A percentile compares a stretch with the other conserved stretches of the same genome.
These are phyloP conservation scores for Phaenicophaeus curvirostris DNA, from an alignment of 2,797 vertebrate genomes.

Conservation along the genomic window DNA sequence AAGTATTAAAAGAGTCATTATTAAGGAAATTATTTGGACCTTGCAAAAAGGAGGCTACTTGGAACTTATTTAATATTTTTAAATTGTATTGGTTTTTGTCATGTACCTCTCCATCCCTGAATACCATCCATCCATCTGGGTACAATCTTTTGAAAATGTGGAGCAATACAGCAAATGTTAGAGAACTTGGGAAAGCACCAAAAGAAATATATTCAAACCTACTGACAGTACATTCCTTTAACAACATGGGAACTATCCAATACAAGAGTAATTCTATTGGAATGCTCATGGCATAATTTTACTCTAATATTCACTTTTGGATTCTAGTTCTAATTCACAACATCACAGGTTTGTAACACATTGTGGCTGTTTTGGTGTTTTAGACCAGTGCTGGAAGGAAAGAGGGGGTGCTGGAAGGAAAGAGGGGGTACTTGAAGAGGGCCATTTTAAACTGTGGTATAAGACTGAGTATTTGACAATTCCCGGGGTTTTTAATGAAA, in stretches of 20 bases:
- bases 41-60: background rate
- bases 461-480: background rate
- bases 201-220: background rate
- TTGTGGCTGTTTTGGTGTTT: background rate
- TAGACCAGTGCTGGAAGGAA: background rate
- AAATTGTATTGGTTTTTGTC: background rate
- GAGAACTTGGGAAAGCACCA: background rate
- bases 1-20: background rate
- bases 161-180: background rate
- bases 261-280: background rate
- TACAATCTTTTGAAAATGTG: background rate
- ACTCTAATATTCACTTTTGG: background rate
- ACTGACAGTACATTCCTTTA: background rate
- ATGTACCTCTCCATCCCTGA: background rate
- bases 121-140: background rate
- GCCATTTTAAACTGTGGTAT: background rate
- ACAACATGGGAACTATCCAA: background rate
- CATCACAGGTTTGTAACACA: background rate
- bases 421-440: background rate
- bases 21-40: background rate
- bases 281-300: background rate
- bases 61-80: background rate
- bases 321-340: background rate
- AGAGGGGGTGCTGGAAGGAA: background rate
- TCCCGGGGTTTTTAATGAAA: background rate